Percentiles rank a stretch among this genome's conserved stretches.
Evolutionary conservation across 2,888 invertebrate species (phyloP).

Genomic region (Pedicia rivosa): DNA sequence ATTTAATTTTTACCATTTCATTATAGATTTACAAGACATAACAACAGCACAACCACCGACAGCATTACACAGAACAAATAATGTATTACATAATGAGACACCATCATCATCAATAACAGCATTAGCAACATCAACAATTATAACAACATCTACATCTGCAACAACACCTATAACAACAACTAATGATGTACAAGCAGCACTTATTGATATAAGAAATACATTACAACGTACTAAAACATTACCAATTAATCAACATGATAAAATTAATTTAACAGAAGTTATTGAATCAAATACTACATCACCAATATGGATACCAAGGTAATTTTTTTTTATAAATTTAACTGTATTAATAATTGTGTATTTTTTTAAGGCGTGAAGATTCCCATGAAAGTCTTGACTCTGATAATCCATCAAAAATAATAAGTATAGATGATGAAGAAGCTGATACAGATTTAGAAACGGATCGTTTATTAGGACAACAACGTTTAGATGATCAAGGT

Average conservation of each 20-base stretch:
- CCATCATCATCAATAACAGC: constrained; percentile 7
- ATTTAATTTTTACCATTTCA: no score
- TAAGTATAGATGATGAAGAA: constrained; percentile 55
- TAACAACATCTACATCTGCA: constrained; percentile 21
- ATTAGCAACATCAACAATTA: constrained; percentile 8
- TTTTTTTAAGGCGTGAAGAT: constrained; percentile 2
- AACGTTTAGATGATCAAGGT: constrained; percentile 79
- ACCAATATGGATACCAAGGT: constrained; percentile 28
- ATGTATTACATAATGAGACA: constrained; percentile 4
- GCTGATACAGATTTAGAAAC: constrained; percentile 98
- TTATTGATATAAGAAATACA: constrained; percentile 69
- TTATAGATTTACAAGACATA: constrained; percentile 21
- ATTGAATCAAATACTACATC: constrained; percentile 13
- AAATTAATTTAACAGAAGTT: constrained; percentile 8
- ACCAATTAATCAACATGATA: constrained; percentile 34
- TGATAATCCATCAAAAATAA: constrained; percentile 11
- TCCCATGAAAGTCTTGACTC: constrained; percentile 12
- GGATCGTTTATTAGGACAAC: constrained; percentile 87
- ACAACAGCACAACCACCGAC: constrained; percentile 50
- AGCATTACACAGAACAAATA: constrained; percentile 36
- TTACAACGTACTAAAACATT: constrained; percentile 37
- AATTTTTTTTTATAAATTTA: no score
- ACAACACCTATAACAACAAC: constrained; percentile 47
- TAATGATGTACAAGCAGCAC: constrained; percentile 41
- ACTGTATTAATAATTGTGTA: no score